phyloP scores from a whole-genome alignment of 2,113 vertebrate species.

The Dryoscopus gambensis region DNA sequence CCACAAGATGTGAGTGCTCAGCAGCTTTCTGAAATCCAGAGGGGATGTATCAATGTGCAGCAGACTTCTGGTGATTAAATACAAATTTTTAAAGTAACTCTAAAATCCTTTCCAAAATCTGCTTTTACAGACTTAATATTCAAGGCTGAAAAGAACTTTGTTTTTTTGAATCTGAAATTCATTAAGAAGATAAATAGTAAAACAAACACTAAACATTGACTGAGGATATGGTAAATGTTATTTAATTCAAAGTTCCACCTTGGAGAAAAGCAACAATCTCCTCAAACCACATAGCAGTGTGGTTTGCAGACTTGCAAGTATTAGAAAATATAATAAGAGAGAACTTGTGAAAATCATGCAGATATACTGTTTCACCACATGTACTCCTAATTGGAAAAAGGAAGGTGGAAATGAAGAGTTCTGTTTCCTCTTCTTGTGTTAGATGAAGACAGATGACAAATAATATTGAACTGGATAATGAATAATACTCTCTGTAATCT shows the following conservation, averaged over 20 bases:
- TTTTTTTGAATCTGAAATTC: background rate
- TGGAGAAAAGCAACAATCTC: background rate
- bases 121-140: background rate
- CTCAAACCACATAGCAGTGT: background rate
- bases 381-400: background rate
- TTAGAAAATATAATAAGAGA: background rate
- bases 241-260: constrained; percentile 26
- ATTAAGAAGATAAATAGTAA: constrained; percentile 31
- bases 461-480: background rate
- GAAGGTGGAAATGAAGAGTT: background rate
- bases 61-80: background rate
- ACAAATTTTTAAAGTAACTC: background rate
- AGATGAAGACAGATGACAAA: background rate
- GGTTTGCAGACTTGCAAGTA: background rate
- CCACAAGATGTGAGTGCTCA: background rate
- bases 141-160: background rate
- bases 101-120: background rate
- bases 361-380: background rate
- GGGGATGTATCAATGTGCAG: background rate
- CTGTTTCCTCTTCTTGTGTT: background rate
- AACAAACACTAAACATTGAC: constrained; percentile 6
- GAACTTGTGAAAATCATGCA: background rate
- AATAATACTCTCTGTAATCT: background rate
- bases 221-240: background rate
- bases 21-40: background rate